Percentiles rank a stretch among this genome's conserved stretches.
Evolutionary conservation across 2,888 invertebrate genomes (phyloP).

Genomic region (Diloba caeruleocephala): DNA sequence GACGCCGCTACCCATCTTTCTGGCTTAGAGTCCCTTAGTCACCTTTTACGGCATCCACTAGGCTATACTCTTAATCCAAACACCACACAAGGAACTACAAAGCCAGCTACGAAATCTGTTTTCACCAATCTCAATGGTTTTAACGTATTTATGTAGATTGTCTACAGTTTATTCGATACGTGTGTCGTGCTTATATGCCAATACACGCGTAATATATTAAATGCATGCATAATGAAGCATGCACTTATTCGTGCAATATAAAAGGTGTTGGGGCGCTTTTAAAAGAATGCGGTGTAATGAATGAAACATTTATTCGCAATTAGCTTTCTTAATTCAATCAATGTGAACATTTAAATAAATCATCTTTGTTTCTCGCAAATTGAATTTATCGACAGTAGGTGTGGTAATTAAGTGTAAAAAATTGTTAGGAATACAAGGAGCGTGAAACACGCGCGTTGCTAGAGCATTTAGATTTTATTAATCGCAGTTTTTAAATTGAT

Average conservation of each 20-base stretch:
- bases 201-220: slow-evolving; percentile 23
- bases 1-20: too few species aligned
- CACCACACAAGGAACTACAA: too few species aligned
- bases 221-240: slow-evolving; percentile 43
- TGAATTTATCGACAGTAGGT: slow-evolving; percentile 22
- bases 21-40: too few species aligned
- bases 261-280: slow-evolving; percentile 30
- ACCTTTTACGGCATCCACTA: too few species aligned
- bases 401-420: slow-evolving; percentile 22
- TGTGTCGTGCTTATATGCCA: slow-evolving; percentile 30
- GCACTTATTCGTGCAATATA: slow-evolving; percentile 40
- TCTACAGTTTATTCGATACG: slow-evolving; percentile 18
- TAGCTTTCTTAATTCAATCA: slow-evolving; percentile 48
- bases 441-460: slow-evolving; percentile 37
- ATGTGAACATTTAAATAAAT: slow-evolving; percentile 34
- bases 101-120: slow-evolving; percentile 1
- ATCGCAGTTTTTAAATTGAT: slow-evolving; percentile 21
- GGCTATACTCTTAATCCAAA: too few species aligned
- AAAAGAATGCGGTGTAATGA: slow-evolving; percentile 39
- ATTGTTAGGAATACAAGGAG: slow-evolving; percentile 35
- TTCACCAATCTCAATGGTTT: slow-evolving; percentile 8
- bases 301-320: slow-evolving; percentile 51
- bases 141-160: slow-evolving; percentile 13
- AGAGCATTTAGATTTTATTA: slow-evolving; percentile 15
- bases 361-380: slow-evolving; percentile 18